These are phyloP conservation scores for Diadumene lineata DNA, from an alignment of 92 coral and sea anemone species.

Conservation along the genomic window DNA sequence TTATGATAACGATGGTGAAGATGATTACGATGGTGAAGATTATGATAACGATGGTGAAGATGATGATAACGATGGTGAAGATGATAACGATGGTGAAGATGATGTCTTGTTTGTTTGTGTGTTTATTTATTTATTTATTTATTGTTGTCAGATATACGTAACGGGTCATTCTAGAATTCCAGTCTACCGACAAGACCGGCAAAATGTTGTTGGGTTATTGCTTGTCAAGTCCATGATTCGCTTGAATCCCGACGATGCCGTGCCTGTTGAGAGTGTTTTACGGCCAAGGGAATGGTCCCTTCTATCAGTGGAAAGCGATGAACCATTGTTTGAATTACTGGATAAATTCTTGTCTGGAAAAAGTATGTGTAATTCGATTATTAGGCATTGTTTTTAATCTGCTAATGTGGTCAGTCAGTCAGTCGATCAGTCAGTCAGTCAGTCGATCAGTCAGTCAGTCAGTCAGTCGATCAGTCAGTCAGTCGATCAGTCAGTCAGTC, in stretches of 20 bases:
- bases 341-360: slow-evolving; percentile 97
- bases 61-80: too few relatives aligned
- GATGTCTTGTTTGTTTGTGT: background rate
- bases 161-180: slow-evolving; percentile 96
- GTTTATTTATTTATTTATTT: too few relatives aligned
- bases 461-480: too few relatives aligned
- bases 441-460: too few relatives aligned
- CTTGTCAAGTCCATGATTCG: slow-evolving; percentile 86
- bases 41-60: too few relatives aligned
- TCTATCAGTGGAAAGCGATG: slow-evolving; percentile 59
- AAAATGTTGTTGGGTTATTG: slow-evolving; percentile 73
- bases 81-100: background rate
- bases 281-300: slow-evolving; percentile 60
- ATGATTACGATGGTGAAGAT: too few relatives aligned
- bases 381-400: too few relatives aligned
- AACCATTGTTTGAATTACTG: slow-evolving; percentile 88
- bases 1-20: too few relatives aligned
- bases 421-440: too few relatives aligned
- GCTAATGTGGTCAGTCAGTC: too few relatives aligned
- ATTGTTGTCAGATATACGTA: slow-evolving; percentile 57
- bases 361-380: slow-evolving; percentile 68
- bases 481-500: too few relatives aligned
- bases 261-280: slow-evolving; percentile 72
- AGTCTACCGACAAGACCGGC: slow-evolving; percentile 65
- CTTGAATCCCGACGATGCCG: slow-evolving; percentile 81